Base-by-base conservation (phyloP, 2,888 invertebrate species). In the Eurytoma californica region DNA sequence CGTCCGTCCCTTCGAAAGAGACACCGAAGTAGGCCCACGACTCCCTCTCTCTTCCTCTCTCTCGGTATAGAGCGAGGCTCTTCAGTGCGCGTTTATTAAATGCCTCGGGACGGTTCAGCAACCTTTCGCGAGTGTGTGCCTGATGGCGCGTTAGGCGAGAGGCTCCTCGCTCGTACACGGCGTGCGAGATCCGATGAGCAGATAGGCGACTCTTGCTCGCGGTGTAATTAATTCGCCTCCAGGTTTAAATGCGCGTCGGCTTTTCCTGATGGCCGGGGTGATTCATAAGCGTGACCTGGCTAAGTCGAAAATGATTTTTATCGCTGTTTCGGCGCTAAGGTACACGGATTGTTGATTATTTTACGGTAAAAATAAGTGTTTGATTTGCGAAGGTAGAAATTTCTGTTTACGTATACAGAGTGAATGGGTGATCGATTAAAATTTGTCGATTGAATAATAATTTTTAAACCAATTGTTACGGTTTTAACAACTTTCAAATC, bases 51-150 rank as follows among this genome's bases (percentile, higher is more conserved):
- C 24, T 24, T 2, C 2, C 18, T 12, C 24, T 13, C 60, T 24
- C 24, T 24, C 24, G 14, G 20, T 24, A 14, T 24, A 47, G 63
- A 55, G 20, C 51, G 53, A n/a, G 24, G 7, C 39, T 66, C 66
- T 57, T 73, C 57, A 9, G 39, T 58, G 66, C 66, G 57, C 39
- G 9, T 66, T 73, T 73, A 66, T 73, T 66, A 73, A 57, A 14
- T 28, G 47, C 20, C n/a, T 49, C 57, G 18, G 55, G 28, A 18
- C 51, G 77, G 72, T 77, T 72, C 77, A 72, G 77, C 72, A 77
- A 77, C 72, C 72, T 66, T 66, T 39, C 39, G 72, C 24, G 14
- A 63, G 58, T 20, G 20, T 58, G 49, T 63, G 39, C 57, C 24
- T 12, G 63, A 39, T 30, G 20, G 20, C 39, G 58, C 49, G 7